Conservation (phyloP, 2,888 invertebrate species). For the Nomada flava region DNA sequence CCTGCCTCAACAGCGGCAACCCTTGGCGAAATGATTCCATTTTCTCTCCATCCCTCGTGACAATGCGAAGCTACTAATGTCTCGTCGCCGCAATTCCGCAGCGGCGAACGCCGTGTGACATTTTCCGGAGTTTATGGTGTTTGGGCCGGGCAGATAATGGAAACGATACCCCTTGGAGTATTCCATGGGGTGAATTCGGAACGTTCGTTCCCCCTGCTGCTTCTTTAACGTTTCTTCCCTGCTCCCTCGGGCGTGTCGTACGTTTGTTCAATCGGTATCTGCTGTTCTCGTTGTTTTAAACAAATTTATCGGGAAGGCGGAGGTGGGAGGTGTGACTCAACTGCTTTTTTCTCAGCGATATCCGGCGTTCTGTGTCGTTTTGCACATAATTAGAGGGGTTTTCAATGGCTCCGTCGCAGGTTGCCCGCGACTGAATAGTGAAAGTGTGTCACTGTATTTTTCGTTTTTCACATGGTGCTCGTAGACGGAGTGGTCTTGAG, state of each 20-base stretch:
- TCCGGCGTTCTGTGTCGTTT: constrained; percentile 25
- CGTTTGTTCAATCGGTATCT: not conserved
- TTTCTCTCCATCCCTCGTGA: constrained; percentile 12
- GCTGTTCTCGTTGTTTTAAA: not conserved
- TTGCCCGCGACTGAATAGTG: constrained; percentile 57
- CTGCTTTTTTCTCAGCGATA: constrained; percentile 14
- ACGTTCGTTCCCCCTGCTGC: constrained; percentile 12
- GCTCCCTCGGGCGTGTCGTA: not conserved
- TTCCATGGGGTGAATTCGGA: not conserved
- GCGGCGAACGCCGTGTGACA: constrained; percentile 36
- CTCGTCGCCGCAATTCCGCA: constrained; percentile 56
- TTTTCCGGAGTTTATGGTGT: constrained; percentile 58
- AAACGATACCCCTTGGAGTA: constrained; percentile 23
- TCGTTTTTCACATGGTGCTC: constrained; percentile 57
- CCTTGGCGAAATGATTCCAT: constrained; percentile 30
- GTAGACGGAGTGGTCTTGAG: constrained; percentile 62
- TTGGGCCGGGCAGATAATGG: constrained; percentile 38
- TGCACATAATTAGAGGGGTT: constrained; percentile 51
- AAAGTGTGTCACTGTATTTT: constrained; percentile 72
- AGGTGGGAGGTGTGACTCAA: constrained; percentile 19
- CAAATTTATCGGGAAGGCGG: not conserved
- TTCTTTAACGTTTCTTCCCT: constrained; percentile 1
- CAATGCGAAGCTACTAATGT: constrained; percentile 58
- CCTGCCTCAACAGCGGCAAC: constrained; percentile 49
- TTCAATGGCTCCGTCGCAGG: constrained; percentile 49